These are phyloP conservation scores for Kuschelorhynchus macadamiae DNA, from an alignment of 2,888 invertebrate species.

Conservation along the genomic window DNA sequence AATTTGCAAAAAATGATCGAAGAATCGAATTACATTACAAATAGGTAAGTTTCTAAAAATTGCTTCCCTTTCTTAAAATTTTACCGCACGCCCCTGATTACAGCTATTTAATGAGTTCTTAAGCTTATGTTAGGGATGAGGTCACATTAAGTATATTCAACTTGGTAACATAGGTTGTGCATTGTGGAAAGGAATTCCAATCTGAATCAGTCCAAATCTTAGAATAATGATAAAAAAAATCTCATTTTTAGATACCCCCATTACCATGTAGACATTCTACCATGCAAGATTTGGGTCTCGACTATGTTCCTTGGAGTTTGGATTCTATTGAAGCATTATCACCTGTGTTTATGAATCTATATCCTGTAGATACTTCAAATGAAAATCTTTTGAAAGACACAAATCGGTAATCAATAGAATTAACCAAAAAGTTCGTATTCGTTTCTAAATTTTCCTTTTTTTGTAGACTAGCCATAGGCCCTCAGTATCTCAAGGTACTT, in stretches of 20 bases:
- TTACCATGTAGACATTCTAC: conserved; percentile 69
- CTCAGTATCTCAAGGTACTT: conserved; percentile 73
- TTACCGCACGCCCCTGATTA: no score
- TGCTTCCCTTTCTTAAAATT: no score
- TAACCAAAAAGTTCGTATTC: neutral
- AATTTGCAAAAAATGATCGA: no score
- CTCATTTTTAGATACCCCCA: conserved; percentile 68
- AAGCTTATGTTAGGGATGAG: no score
- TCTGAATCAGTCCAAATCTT: no score
- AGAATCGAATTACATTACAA: no score
- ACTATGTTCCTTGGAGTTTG: conserved; percentile 68
- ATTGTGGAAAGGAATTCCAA: no score
- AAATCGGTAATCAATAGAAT: conserved; percentile 20
- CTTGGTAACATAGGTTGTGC: no score
- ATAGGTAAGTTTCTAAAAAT: no score
- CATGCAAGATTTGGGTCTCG: conserved; percentile 67
- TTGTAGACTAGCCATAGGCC: conserved; percentile 71
- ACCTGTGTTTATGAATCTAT: conserved; percentile 64
- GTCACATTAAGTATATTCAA: no score
- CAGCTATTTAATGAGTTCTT: no score
- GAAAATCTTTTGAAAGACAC: conserved; percentile 66
- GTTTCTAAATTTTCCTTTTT: neutral
- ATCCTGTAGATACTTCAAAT: conserved; percentile 62
- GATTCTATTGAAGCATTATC: conserved; percentile 72
- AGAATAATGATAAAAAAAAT: no score